Base-by-base conservation (phyloP, 2,888 invertebrate genomes). In the Siphlonurus alternatus region DNA sequence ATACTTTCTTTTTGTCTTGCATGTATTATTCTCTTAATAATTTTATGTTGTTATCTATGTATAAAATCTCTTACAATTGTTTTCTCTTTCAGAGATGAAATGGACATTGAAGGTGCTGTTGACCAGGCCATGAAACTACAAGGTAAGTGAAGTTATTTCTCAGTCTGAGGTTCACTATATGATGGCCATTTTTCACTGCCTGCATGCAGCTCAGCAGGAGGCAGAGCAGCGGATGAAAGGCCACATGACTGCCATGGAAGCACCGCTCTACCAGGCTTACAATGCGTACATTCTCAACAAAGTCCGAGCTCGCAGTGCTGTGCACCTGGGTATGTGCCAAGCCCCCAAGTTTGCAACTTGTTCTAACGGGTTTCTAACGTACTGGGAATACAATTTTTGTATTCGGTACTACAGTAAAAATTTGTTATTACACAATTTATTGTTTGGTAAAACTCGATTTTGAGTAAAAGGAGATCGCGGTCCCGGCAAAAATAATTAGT, bases 201-300 rank as follows among this genome's bases (percentile, higher is more conserved):
- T 38, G 38, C 15, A 38, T 38, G 5, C 15, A 38, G 38, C 38
- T 38, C 38, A 38, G 65, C 71, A 72, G 61, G 73, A 73, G 1
- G 76, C 80, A 64, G 84, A 87, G 67, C 82, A 83, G 66, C 81
- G 83, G 69, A 83, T 89, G 79, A 82, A 85, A 69, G 83, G 81
- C 2, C 88, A 89, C 72, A 84, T 87, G 69, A 85, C 85, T 67
- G 86, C 87, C 64, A 86, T 93, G 73, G 91, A 92, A 70, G 93
- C 93, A 15, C 91, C 93, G 0, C 80, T 92, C 68, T 93, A 92
- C 77, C 88, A 91, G 73, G 86, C 88, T 0, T 91, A 83, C 75
- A 83, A 84, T 70, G 88, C 93, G 1, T 81, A 84, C 69, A 81
- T 93, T 69, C 78, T 91, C 38, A 87, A 87, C 71, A 90, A 88